Conservation (phyloP, 2,888 invertebrate genomes). For the Xanthorhoe spadicearia region DNA sequence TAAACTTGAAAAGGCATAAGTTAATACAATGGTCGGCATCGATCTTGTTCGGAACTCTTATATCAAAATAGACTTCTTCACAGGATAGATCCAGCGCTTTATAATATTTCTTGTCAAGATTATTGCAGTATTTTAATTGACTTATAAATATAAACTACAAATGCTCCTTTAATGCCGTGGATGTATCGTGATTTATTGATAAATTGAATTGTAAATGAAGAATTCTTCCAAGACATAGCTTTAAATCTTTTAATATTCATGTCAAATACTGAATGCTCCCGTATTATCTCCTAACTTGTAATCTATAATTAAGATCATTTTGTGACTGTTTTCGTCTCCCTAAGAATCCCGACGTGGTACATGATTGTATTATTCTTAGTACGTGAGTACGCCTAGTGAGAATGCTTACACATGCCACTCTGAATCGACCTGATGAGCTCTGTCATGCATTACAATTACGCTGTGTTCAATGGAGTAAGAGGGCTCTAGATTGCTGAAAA, state of each 20-base stretch:
- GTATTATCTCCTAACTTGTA: neutral
- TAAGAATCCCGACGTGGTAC: neutral
- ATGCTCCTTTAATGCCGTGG: neutral
- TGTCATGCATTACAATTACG: neutral
- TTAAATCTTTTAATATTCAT: neutral
- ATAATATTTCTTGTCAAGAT: too few species aligned
- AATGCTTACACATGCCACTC: conserved; percentile 2
- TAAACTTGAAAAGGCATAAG: conserved; percentile 3
- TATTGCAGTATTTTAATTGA: too few species aligned
- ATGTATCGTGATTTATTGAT: neutral
- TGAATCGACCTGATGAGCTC: neutral
- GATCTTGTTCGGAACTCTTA: too few species aligned
- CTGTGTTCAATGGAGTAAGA: neutral
- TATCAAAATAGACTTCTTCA: too few species aligned
- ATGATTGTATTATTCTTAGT: neutral
- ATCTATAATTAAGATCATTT: neutral
- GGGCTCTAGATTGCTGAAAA: neutral
- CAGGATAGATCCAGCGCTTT: too few species aligned
- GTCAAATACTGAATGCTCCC: neutral
- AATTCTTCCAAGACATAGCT: neutral
- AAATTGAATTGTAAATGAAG: too few species aligned
- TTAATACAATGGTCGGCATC: neutral
- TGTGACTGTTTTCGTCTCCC: neutral
- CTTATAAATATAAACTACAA: too few species aligned
- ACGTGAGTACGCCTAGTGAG: neutral